phyloP scores from a whole-genome alignment of 2,888 invertebrate genomes.

The Crioceris asparagi region DNA sequence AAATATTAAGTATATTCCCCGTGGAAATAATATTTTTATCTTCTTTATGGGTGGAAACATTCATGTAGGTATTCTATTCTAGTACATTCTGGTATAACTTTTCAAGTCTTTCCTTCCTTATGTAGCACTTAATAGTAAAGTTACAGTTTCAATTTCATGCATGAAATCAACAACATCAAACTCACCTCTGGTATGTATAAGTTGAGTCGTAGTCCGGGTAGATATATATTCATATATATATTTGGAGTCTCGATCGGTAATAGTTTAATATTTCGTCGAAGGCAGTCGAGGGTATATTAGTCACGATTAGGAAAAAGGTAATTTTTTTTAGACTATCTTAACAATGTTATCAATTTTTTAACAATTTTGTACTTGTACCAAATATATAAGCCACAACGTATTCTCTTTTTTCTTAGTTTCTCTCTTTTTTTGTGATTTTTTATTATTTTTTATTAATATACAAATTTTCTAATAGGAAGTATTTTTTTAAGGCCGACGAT shows the following conservation, averaged over 20 bases:
- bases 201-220: slow-evolving; percentile 9
- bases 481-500: slow-evolving; percentile 37
- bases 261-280: slow-evolving; percentile 19
- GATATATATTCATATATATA: slow-evolving; percentile 4
- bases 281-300: slow-evolving; percentile 14
- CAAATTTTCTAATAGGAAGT: slow-evolving; percentile 35
- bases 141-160: too few relatives aligned
- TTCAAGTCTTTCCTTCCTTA: too few relatives aligned
- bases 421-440: slow-evolving; percentile 28
- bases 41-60: too few relatives aligned
- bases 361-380: slow-evolving; percentile 32
- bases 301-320: slow-evolving; percentile 27
- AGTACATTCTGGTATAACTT: too few relatives aligned
- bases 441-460: slow-evolving; percentile 34
- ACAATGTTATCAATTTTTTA: slow-evolving; percentile 22
- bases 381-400: slow-evolving; percentile 31
- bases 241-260: slow-evolving; percentile 13
- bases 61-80: too few relatives aligned
- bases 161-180: slow-evolving; percentile 5
- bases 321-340: slow-evolving; percentile 17
- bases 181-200: slow-evolving; percentile 13
- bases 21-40: too few relatives aligned
- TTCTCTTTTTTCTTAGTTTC: slow-evolving; percentile 16
- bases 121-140: too few relatives aligned
- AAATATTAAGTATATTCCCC: too few relatives aligned